Base-by-base conservation (phyloP, 2,113 vertebrate species). In the Nestor notabilis region DNA sequence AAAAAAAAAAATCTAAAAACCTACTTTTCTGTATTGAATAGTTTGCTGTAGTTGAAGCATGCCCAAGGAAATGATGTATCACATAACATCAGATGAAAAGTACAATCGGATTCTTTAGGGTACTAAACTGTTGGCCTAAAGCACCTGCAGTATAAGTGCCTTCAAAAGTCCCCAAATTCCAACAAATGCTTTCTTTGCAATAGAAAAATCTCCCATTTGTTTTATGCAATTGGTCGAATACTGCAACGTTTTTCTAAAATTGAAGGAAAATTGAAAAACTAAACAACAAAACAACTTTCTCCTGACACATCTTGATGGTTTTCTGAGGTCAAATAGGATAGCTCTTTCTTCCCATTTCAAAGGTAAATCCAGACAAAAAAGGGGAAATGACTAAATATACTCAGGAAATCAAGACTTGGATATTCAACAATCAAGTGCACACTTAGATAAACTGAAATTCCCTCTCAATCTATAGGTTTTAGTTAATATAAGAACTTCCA, bases 31-130 rank as follows among this genome's bases (percentile, higher is more conserved):
- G 13, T 80, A 17, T 79, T 82, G 47, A 92, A 76, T 74, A 91
- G 90, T 90, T 94, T 66, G 47, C 56, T 95, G 55, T 20, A 74
- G 66, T 37, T 93, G 74, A 89, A 92, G 28, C 83, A 85, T 37
- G 69, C 18, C 65, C 17, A 43, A 92, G 47, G 71, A 93, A 95
- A 74, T 49, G 39, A 88, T 56, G 15, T 37, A 44, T 69, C 50
- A 44, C n/a, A 33, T 64, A 86, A 72, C 10, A 15, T 79, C n/a
- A 72, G 37, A 37, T 9, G 63, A 92, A 65, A 83, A 87, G 68
- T 58, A 37, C 72, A 80, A 44, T 49, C 5, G 2, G 24, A 47
- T 94, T 92, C 10, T 87, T 84, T 50, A 8, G 23, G 9, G 20
- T 41, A 58, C 47, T 76, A 80, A 79, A 49, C 76, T 17, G 13